Conservation (phyloP, 2,888 invertebrate genomes). For the Aphidius colemani region DNA sequence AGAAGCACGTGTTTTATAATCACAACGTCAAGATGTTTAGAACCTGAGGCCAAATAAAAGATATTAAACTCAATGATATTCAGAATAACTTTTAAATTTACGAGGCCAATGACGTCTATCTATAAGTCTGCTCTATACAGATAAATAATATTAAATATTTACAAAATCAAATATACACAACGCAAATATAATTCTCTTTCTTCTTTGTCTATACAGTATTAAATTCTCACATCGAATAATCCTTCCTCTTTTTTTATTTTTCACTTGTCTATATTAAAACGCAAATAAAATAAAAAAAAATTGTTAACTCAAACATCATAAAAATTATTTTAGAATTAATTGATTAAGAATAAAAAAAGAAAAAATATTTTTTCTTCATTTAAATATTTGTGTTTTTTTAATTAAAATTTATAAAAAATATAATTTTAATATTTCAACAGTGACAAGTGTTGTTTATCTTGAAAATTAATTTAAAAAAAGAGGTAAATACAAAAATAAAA, state of each 20-base stretch:
- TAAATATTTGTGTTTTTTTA: too few species aligned
- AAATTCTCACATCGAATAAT: too few species aligned
- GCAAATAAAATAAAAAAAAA: conserved; percentile 6
- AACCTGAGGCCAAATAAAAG: conserved; percentile 25
- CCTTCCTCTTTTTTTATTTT: too few species aligned
- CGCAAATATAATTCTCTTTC: too few species aligned
- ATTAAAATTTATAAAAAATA: too few species aligned
- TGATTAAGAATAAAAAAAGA: neutral
- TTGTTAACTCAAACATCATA: neutral
- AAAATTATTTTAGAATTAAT: neutral
- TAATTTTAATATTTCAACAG: neutral
- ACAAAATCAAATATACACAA: too few species aligned
- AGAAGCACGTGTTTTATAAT: conserved; percentile 7
- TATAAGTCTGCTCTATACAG: neutral
- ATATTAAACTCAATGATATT: conserved; percentile 48
- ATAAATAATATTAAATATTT: too few species aligned
- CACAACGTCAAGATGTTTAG: conserved; percentile 8
- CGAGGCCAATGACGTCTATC: conserved; percentile 38
- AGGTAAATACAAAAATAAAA: conserved; percentile 6
- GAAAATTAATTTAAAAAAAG: neutral
- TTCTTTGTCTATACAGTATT: too few species aligned
- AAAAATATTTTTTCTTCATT: neutral
- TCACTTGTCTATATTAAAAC: neutral
- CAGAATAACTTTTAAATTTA: conserved; percentile 43
- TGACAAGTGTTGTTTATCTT: conserved; percentile 3